These are phyloP conservation scores for Falcaria lacertinaria DNA, from an alignment of 2,888 invertebrate genomes.

Conservation along the genomic window DNA sequence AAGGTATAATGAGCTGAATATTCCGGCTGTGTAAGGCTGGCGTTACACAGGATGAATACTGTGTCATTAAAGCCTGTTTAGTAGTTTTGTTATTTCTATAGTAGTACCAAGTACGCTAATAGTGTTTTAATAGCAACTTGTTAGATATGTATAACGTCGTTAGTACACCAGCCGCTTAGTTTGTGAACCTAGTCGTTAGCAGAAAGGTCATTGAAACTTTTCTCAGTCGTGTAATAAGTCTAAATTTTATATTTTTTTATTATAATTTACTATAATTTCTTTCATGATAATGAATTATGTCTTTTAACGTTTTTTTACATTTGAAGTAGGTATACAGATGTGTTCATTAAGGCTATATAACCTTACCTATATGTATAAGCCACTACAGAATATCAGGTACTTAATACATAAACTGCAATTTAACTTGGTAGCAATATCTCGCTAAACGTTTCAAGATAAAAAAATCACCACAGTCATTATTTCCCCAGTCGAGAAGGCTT, in stretches of 20 bases:
- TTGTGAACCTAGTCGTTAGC: slow-evolving; percentile 1
- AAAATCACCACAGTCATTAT: slow-evolving; percentile 50
- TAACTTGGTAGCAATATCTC: slow-evolving; percentile 5
- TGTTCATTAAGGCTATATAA: too few relatives aligned
- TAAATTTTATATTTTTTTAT: not conserved
- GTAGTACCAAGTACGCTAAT: slow-evolving; percentile 15
- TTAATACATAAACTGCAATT: too few relatives aligned
- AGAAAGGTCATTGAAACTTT: not conserved
- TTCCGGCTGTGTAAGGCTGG: not conserved
- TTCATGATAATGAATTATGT: too few relatives aligned
- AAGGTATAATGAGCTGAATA: too few relatives aligned
- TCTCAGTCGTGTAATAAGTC: not conserved
- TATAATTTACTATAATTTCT: too few relatives aligned
- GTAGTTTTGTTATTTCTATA: not conserved
- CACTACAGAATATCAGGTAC: too few relatives aligned
- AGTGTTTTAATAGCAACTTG: slow-evolving; percentile 22
- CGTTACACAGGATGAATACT: not conserved
- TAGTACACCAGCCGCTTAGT: not conserved
- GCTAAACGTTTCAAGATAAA: slow-evolving; percentile 43
- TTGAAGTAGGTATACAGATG: too few relatives aligned
- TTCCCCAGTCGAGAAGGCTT: slow-evolving; percentile 34
- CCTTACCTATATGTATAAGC: too few relatives aligned
- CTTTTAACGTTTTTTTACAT: too few relatives aligned
- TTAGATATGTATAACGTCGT: not conserved
- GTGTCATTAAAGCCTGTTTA: not conserved